Evolutionary conservation across 2,888 invertebrate species (phyloP).

Genomic region (Candidula unifasciata): DNA sequence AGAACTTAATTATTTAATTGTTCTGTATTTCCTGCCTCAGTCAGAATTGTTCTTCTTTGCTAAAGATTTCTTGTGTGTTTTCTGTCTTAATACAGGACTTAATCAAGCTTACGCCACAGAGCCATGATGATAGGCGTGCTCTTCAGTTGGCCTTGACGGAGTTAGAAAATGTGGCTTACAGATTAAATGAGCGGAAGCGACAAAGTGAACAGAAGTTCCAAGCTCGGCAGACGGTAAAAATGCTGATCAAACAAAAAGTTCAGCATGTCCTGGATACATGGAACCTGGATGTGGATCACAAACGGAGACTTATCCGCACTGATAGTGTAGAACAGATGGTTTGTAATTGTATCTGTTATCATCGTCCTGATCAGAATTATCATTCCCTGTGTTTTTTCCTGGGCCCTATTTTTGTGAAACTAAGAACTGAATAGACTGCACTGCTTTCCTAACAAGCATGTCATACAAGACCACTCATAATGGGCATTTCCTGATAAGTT

Average conservation of each 20-base stretch:
- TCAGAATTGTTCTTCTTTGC: too few species aligned
- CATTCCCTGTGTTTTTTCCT: too few species aligned
- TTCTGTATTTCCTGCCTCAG: too few species aligned
- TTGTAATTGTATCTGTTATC: constrained; percentile 80
- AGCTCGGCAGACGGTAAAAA: constrained; percentile 48
- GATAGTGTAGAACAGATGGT: constrained; percentile 80
- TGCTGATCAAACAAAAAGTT: constrained; percentile 48
- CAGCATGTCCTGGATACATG: constrained; percentile 39
- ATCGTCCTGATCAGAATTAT: not conserved
- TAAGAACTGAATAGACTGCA: too few species aligned
- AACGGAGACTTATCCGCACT: constrained; percentile 51
- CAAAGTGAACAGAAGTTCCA: constrained; percentile 93
- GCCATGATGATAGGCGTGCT: constrained; percentile 94
- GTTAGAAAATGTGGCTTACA: constrained; percentile 94
- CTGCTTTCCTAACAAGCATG: too few species aligned
- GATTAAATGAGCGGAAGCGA: constrained; percentile 95
- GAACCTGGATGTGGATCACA: constrained; percentile 37
- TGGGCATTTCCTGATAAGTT: too few species aligned
- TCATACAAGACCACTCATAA: too few species aligned
- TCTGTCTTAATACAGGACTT: constrained; percentile 83
- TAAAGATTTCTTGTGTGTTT: too few species aligned
- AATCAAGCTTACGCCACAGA: constrained; percentile 94
- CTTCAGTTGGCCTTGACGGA: constrained; percentile 94
- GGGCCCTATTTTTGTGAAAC: too few species aligned
- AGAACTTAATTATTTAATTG: too few species aligned